These are phyloP conservation scores for Alsophila aescularia DNA, from an alignment of 2,888 invertebrate genomes.

Conservation along the genomic window DNA sequence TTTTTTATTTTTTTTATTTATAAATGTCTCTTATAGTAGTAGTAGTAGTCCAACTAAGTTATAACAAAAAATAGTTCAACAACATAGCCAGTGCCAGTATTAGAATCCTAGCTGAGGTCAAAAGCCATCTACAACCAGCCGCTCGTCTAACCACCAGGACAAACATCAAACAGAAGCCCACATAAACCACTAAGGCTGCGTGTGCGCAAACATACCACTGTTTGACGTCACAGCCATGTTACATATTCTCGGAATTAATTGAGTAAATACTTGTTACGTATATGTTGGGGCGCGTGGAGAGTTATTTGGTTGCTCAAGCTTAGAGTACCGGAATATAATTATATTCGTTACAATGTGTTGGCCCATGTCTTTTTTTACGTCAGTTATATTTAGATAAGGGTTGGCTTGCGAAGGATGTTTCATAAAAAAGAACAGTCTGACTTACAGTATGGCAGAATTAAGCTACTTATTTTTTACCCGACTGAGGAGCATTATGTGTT, in stretches of 20 bases:
- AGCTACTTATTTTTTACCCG: no score
- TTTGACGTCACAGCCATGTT: slow-evolving; percentile 37
- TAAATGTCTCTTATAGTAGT: no score
- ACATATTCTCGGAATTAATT: slow-evolving; percentile 43
- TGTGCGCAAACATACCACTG: slow-evolving; percentile 36
- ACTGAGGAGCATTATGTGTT: no score
- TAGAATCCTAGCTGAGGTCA: slow-evolving; percentile 12
- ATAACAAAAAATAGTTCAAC: no score
- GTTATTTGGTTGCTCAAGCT: neutral
- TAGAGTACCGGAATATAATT: no score
- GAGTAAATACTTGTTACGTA: slow-evolving; percentile 32
- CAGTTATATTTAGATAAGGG: no score
- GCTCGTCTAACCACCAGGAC: slow-evolving; percentile 27
- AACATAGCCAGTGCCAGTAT: neutral
- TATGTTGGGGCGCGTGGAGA: slow-evolving; percentile 21
- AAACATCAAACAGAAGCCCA: slow-evolving; percentile 50
- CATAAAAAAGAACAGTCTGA: no score
- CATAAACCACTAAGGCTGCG: slow-evolving; percentile 40
- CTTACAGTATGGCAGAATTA: no score
- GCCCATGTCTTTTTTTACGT: neutral
- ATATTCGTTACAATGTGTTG: no score
- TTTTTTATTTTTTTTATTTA: no score
- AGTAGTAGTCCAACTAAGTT: no score
- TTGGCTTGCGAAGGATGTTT: no score
- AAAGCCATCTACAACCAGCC: slow-evolving; percentile 26